Percentiles rank a stretch among this genome's conserved stretches.
Conservation (phyloP, 2,888 invertebrate genomes). For the Carpatolechia fugitivella region DNA sequence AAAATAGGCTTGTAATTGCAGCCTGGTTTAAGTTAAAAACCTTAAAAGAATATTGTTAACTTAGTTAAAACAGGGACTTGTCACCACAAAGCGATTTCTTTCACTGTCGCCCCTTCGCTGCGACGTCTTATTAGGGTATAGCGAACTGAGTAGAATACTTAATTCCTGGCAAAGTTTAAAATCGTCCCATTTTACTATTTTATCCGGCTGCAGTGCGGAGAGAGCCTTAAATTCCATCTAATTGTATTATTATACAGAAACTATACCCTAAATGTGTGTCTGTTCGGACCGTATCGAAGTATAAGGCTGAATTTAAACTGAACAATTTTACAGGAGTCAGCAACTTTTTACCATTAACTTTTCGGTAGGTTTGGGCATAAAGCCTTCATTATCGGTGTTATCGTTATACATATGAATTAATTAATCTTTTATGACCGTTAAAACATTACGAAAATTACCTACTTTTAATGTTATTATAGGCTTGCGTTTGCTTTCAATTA, state of each 20-base stretch:
- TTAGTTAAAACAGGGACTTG: slow-evolving; percentile 9
- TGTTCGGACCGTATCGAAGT: slow-evolving; percentile 20
- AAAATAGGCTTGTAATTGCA: neutral
- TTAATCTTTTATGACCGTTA: too few relatives aligned
- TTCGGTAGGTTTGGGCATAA: too few relatives aligned
- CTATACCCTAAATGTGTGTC: slow-evolving; percentile 33
- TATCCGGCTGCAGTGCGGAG: slow-evolving; percentile 37
- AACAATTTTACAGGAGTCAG: too few relatives aligned
- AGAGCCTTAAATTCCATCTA: slow-evolving; percentile 52
- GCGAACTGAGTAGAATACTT: slow-evolving; percentile 15
- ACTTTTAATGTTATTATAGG: too few relatives aligned
- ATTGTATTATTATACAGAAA: slow-evolving; percentile 59
- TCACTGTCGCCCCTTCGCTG: neutral
- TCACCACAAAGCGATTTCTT: slow-evolving; percentile 11
- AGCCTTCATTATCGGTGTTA: too few relatives aligned
- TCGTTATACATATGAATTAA: too few relatives aligned
- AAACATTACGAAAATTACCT: too few relatives aligned
- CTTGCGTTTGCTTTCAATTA: too few relatives aligned
- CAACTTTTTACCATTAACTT: too few relatives aligned
- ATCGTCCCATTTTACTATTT: slow-evolving; percentile 35
- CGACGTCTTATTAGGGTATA: slow-evolving; percentile 10
- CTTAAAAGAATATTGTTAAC: slow-evolving; percentile 3
- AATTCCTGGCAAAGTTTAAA: slow-evolving; percentile 28
- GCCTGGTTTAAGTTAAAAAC: neutral
- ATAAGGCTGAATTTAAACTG: neutral